These are phyloP conservation scores for Muscicapa striata DNA, from an alignment of 2,797 vertebrate species.

Conservation along the genomic window DNA sequence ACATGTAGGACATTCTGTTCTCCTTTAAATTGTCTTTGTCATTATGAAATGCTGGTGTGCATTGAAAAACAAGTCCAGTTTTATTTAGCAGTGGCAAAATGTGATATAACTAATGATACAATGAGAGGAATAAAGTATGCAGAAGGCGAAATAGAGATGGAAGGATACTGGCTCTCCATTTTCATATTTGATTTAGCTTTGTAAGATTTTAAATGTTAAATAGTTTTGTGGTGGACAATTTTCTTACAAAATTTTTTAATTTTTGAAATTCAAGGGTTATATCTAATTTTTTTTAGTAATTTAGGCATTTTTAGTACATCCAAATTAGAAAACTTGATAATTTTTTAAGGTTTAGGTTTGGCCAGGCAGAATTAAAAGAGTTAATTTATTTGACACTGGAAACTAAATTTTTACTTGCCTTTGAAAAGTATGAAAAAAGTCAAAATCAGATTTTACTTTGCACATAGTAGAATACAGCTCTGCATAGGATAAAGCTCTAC, in stretches of 20 bases:
- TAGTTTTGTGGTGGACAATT: background rate
- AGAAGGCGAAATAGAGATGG: background rate
- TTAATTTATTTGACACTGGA: background rate
- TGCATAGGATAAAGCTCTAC: background rate
- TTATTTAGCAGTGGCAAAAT: background rate
- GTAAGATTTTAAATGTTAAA: background rate
- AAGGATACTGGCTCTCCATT: background rate
- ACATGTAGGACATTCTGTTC: background rate
- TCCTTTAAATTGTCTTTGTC: slow-evolving; percentile 18
- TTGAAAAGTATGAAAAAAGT: background rate
- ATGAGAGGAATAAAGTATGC: background rate
- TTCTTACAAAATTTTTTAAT: background rate
- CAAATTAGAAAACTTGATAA: background rate
- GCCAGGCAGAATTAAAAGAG: background rate
- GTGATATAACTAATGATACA: background rate
- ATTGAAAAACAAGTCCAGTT: slow-evolving; percentile 12
- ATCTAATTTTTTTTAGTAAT: background rate
- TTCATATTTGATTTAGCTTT: background rate
- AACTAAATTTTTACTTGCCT: background rate
- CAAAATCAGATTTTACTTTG: background rate
- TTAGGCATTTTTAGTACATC: background rate
- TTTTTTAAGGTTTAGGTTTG: background rate
- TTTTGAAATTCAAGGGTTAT: background rate
- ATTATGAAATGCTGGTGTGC: background rate
- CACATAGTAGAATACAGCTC: background rate